phyloP scores from a whole-genome alignment of 2,888 invertebrate genomes.

The Dryocosmus kuriphilus region DNA sequence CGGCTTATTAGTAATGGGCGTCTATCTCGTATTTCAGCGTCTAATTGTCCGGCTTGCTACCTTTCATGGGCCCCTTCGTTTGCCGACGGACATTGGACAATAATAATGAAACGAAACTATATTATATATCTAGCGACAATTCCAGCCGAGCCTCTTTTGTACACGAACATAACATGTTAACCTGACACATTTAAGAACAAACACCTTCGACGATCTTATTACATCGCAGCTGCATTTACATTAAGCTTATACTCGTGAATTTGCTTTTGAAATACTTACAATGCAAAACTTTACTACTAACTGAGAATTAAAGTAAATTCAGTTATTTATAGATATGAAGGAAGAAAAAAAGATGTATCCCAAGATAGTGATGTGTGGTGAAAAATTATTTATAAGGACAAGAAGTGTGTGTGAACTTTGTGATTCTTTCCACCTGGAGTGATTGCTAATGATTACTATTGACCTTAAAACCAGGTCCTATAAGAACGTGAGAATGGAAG shows the following conservation, averaged over 20 bases:
- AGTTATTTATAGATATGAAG: too few species aligned
- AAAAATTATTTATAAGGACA: too few species aligned
- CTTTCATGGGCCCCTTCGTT: conserved; percentile 15
- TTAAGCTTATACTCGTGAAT: background rate
- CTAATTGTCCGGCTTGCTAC: conserved; percentile 28
- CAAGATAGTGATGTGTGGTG: too few species aligned
- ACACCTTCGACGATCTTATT: conserved; percentile 6
- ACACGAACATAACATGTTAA: background rate
- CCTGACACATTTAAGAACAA: conserved; percentile 3
- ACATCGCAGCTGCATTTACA: background rate
- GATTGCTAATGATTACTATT: too few species aligned
- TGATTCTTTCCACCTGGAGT: too few species aligned
- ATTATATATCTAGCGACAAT: conserved; percentile 1
- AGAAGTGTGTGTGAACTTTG: too few species aligned
- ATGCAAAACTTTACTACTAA: background rate
- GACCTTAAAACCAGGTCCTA: too few species aligned
- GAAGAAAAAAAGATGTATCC: too few species aligned
- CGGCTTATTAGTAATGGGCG: conserved; percentile 34
- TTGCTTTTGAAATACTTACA: background rate
- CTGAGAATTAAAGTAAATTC: too few species aligned
- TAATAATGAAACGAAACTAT: conserved; percentile 1
- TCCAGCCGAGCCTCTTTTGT: conserved; percentile 11
- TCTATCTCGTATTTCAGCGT: conserved; percentile 18
- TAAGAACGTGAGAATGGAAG: too few species aligned
- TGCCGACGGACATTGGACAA: background rate